Base-by-base conservation (phyloP, 2,888 invertebrate species). In the Sarcophaga carnaria region DNA sequence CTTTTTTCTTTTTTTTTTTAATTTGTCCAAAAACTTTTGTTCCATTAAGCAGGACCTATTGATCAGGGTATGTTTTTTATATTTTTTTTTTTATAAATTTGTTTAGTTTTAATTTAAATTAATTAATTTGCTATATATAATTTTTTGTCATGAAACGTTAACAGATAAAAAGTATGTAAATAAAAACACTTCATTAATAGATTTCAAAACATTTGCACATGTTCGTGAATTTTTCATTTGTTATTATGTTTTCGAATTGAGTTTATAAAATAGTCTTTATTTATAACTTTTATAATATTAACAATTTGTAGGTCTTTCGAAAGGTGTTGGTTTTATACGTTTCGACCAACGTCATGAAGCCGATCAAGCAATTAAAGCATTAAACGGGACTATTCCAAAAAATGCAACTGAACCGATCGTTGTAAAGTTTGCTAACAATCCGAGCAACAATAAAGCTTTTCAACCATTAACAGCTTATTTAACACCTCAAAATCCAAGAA, bases 341-440 rank as follows among this genome's bases (percentile, higher is more conserved):
- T 98, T 98, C 94, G 98, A 98, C 94, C 97, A 97, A 94, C 96
- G 98, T 90, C 95, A 96, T 90, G 98, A 98, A 93, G 98, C 98
- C 76, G 98, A 98, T 93, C 95, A 97, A 80, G 98, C 98, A 86
- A 98, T 98, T 91, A 96, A 97, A 93, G 97, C 97, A 94, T 94
- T 98, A 91, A 97, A 98, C 94, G 97, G 98, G 88, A 97, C 97
- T 90, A 96, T 97, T 92, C 98, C 98, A 47, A 97, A 97, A 92
- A 97, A 97, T 88, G 97, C 97, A 80, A 95, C 96, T 89, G 98
- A 98, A 94, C 97, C 97, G 85, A 97, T 98, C 92, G 98, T 98
- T 89, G 98, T 98, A 91, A 98, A 98, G 94, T 98, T 98, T 94
- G 98, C 98, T 90, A 98, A 98, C 94, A 98, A 97, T 93, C 98